phyloP scores from a whole-genome alignment of 2,113 vertebrate species.

The Ageneiosus marmoratus region DNA sequence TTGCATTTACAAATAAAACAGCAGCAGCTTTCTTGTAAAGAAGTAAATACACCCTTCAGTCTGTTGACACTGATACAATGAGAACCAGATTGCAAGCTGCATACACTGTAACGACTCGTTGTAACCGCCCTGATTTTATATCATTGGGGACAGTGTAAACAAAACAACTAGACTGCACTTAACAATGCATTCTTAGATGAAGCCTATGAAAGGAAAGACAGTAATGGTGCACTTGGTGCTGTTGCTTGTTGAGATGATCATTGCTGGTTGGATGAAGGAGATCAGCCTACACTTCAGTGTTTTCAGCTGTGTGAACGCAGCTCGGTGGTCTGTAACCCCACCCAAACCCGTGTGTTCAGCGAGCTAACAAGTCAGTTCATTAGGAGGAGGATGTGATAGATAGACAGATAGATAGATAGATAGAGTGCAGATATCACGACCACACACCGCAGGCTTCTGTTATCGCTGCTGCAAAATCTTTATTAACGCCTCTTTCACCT shows the following conservation, averaged over 20 bases:
- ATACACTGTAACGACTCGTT: background rate
- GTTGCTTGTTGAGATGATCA: conserved; percentile 6
- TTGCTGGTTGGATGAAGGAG: background rate
- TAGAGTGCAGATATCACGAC: background rate
- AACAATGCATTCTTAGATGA: background rate
- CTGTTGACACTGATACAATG: background rate
- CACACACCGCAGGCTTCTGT: background rate
- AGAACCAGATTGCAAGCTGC: background rate
- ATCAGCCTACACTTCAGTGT: background rate
- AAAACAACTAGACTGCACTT: background rate
- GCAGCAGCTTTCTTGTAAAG: background rate
- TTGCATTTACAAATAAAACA: background rate
- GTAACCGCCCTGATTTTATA: background rate
- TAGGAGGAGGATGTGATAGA: background rate
- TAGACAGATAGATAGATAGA: background rate
- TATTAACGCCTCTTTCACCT: no score
- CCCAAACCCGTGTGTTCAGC: conserved; percentile 12
- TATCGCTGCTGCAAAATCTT: background rate
- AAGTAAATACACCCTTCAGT: background rate
- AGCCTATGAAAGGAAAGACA: background rate
- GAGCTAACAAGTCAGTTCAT: background rate
- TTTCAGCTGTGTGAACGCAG: background rate
- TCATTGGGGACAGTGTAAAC: background rate
- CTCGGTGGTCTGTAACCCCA: conserved; percentile 41
- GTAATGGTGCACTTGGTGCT: background rate